Evolutionary conservation across 2,113 vertebrate genomes (phyloP).

Genomic region (Paradoxurus hermaphroditus): DNA sequence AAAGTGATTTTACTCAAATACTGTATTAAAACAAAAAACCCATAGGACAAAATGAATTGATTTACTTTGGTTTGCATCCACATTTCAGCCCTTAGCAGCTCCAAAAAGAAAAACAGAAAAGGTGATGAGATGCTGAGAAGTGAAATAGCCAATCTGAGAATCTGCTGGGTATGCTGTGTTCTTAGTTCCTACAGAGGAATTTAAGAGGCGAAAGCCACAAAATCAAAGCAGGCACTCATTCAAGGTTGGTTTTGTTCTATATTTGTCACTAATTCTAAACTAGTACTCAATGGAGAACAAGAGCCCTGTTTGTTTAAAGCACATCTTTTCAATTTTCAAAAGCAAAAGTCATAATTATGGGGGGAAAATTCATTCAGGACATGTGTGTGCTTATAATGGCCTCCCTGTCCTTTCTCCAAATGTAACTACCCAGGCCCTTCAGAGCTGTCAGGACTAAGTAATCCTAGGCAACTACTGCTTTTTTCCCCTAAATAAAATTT

Average conservation of each 20-base stretch:
- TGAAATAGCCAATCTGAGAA: conserved; percentile 36
- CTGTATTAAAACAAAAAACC: neutral
- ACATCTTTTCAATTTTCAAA: conserved; percentile 68
- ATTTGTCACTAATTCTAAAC: conserved; percentile 18
- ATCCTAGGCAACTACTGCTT: conserved; percentile 74
- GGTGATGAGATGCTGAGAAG: conserved; percentile 75
- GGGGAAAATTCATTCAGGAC: conserved; percentile 49
- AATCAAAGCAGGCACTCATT: neutral
- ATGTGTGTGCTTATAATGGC: neutral
- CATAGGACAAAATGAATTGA: conserved; percentile 72
- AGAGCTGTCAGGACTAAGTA: conserved; percentile 62
- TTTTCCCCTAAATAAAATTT: conserved; percentile 73
- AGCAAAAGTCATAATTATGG: conserved; percentile 62
- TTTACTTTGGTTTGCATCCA: conserved; percentile 78
- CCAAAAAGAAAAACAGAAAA: conserved; percentile 70
- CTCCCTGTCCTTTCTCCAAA: neutral
- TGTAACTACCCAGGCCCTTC: neutral
- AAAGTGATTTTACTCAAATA: conserved; percentile 67
- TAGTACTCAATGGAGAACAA: conserved; percentile 12
- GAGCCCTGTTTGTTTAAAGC: conserved; percentile 35
- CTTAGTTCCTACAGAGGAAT: conserved; percentile 9
- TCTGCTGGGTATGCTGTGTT: conserved; percentile 13
- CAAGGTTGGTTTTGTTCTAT: neutral
- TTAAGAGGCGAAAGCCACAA: neutral
- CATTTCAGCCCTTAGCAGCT: conserved; percentile 75